Percentiles rank a stretch among this genome's conserved stretches.
Evolutionary conservation across 1,140 invertebrate genomes (phyloP).

Genomic region (Anadara kagoshimensis): DNA sequence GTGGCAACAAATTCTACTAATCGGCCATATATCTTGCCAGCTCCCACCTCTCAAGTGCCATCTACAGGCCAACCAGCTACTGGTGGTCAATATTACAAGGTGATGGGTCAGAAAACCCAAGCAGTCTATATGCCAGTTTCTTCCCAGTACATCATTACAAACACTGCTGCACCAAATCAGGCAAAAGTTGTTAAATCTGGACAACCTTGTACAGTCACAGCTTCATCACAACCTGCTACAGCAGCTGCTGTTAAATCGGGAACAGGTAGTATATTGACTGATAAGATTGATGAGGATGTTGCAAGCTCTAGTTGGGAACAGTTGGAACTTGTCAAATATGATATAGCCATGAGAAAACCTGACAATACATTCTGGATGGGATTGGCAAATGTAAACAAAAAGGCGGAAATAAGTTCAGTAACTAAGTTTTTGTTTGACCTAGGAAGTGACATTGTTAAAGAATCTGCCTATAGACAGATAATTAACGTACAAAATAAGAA

Average conservation of each 20-base stretch:
- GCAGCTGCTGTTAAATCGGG: no score
- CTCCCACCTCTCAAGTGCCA: neutral
- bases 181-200: constrained; percentile 10
- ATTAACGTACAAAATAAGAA: constrained; percentile 90
- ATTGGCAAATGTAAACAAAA: constrained; percentile 53
- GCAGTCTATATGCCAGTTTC: constrained; percentile 31
- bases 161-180: neutral
- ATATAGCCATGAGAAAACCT: constrained; percentile 54
- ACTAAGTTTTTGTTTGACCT: constrained; percentile 95
- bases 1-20: neutral
- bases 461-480: constrained; percentile 93
- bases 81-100: constrained; percentile 21
- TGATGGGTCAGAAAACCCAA: constrained; percentile 29
- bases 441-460: constrained; percentile 92
- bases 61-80: neutral
- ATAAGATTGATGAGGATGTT: constrained; percentile 32
- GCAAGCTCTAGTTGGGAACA: constrained; percentile 59
- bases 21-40: no score
- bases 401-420: constrained; percentile 78
- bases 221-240: constrained; percentile 22
- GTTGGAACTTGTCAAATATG: constrained; percentile 59
- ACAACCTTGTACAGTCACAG: constrained; percentile 34
- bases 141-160: neutral
- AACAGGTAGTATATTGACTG: neutral
- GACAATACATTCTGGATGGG: constrained; percentile 57